Conservation (phyloP, 2,113 vertebrate genomes). For the Piaya cayana region DNA sequence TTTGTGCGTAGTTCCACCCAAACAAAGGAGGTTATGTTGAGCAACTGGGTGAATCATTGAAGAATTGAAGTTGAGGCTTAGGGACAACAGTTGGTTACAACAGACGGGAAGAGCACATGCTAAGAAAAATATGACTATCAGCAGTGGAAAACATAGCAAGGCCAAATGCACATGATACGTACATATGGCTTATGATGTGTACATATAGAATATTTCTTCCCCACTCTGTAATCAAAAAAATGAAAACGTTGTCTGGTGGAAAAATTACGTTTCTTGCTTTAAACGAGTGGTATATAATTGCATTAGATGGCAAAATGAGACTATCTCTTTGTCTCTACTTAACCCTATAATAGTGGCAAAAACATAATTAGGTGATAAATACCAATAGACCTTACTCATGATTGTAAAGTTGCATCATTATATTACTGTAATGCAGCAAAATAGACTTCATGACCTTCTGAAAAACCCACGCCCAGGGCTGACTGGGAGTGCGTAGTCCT, state of each 20-base stretch:
- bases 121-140: slow-evolving; percentile 1
- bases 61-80: background rate
- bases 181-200: slow-evolving; percentile 11
- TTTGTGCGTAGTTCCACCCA: background rate
- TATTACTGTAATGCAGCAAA: background rate
- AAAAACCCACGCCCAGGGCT: background rate
- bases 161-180: background rate
- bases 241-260: background rate
- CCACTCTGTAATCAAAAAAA: background rate
- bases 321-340: background rate
- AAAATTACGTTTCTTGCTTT: background rate
- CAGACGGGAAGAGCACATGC: slow-evolving; percentile 35
- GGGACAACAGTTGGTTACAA: slow-evolving; percentile 22
- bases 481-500: background rate
- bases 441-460: background rate
- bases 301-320: background rate
- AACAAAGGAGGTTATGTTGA: slow-evolving; percentile 49
- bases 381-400: background rate
- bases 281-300: background rate
- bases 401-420: background rate
- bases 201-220: background rate
- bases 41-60: slow-evolving; percentile 19
- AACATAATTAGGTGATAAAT: slow-evolving; percentile 7
- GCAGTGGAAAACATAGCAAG: background rate
- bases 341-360: background rate